A percentile compares a stretch with the other conserved stretches of the same genome.
These are phyloP conservation scores for Hypomecis atomaria DNA, from an alignment of 2,888 invertebrate genomes.

Conservation along the genomic window DNA sequence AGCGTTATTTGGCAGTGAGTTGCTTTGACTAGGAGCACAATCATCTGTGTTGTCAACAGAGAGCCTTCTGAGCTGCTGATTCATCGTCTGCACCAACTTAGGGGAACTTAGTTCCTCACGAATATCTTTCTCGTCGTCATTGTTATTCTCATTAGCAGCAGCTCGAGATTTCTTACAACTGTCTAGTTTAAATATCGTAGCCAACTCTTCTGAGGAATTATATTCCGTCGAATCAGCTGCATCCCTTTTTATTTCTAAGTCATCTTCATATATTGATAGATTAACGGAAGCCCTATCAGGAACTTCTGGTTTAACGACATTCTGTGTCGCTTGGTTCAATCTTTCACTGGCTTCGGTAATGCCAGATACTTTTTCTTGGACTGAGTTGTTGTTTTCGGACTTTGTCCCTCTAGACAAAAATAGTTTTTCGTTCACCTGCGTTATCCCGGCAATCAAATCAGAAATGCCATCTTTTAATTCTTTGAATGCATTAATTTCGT, in stretches of 20 bases:
- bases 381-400: constrained; percentile 45
- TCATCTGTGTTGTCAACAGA: constrained; percentile 73
- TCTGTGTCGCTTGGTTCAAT: constrained; percentile 63
- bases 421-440: constrained; percentile 78
- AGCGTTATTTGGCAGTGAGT: constrained; percentile 75
- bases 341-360: constrained; percentile 69
- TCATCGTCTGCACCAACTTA: constrained; percentile 76
- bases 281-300: constrained; percentile 70
- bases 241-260: constrained; percentile 72
- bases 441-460: constrained; percentile 80
- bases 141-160: constrained; percentile 49
- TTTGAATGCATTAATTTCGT: constrained; percentile 79
- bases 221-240: constrained; percentile 83
- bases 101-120: constrained; percentile 77
- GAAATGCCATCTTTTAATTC: constrained; percentile 81
- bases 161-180: constrained; percentile 52
- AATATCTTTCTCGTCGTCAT: constrained; percentile 54
- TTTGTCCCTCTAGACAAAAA: constrained; percentile 64
- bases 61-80: constrained; percentile 75
- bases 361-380: constrained; percentile 54
- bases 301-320: constrained; percentile 52
- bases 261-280: constrained; percentile 77
- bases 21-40: constrained; percentile 75
- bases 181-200: constrained; percentile 85
- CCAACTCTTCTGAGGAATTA: constrained; percentile 87